Evolutionary conservation across 2,888 invertebrate species (phyloP).

Genomic region (Brenthis ino): DNA sequence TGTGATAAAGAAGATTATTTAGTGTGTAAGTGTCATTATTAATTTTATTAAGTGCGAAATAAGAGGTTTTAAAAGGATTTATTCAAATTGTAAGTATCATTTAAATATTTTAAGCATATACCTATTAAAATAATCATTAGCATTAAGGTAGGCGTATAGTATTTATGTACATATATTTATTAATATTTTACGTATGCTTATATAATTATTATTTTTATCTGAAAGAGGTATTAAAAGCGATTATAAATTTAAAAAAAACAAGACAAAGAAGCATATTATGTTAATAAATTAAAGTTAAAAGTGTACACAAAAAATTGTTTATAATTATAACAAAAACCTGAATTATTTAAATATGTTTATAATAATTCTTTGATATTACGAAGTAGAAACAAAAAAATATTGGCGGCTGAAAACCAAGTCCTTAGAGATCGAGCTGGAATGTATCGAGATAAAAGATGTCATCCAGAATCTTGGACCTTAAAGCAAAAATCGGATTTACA

Average conservation of each 20-base stretch:
- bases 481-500: constrained; percentile 53
- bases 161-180: no score
- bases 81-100: constrained; percentile 62
- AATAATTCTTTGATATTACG: constrained; percentile 8
- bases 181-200: no score
- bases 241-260: no score
- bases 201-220: no score
- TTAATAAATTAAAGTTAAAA: no score
- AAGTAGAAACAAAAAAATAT: constrained; percentile 27
- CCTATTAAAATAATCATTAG: not conserved
- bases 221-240: no score
- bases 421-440: constrained; percentile 70
- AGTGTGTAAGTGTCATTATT: constrained; percentile 66
- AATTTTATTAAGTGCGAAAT: constrained; percentile 58
- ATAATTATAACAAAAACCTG: no score
- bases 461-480: constrained; percentile 73
- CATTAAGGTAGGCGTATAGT: no score
- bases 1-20: constrained; percentile 67
- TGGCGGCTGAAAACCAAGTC: constrained; percentile 60
- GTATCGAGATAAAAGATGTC: constrained; percentile 80
- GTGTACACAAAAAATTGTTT: no score
- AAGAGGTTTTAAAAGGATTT: constrained; percentile 62
- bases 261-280: no score
- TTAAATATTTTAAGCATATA: constrained; percentile 21
- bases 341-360: no score